Conservation (phyloP, 1,140 invertebrate species). For the Holotrichia oblita region DNA sequence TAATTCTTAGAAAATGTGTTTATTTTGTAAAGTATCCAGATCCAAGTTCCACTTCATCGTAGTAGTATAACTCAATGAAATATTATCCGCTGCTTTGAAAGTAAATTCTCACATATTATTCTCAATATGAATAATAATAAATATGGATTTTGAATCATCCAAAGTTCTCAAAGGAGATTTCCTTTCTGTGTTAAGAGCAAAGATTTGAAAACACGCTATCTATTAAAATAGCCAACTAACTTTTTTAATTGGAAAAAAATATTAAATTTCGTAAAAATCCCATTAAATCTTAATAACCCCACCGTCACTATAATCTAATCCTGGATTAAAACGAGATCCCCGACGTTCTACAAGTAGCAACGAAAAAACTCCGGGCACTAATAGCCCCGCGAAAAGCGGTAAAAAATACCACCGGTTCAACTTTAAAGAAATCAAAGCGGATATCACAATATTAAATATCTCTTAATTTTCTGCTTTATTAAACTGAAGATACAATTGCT, state of each 20-base stretch:
- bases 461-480: conserved; percentile 54
- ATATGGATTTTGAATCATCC: too few species aligned
- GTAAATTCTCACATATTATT: too few species aligned
- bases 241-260: neutral
- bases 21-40: too few species aligned
- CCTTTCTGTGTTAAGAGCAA: too few species aligned
- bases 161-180: too few species aligned
- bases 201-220: too few species aligned
- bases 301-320: conserved; percentile 26
- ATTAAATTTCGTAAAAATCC: neutral
- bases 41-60: too few species aligned
- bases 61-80: too few species aligned
- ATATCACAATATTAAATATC: conserved; percentile 53
- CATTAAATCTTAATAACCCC: conserved; percentile 9
- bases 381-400: neutral
- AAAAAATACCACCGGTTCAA: conserved; percentile 24
- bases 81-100: too few species aligned
- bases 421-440: conserved; percentile 38
- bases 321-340: conserved; percentile 4
- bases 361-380: neutral
- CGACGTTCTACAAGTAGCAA: conserved; percentile 23
- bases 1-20: too few species aligned
- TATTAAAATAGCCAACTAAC: neutral
- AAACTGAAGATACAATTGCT: conserved; percentile 52
- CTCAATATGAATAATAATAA: too few species aligned